Evolutionary conservation across 2,113 vertebrate genomes (phyloP), one percentile per base, ranked within the genome.

Genomic region (Macrotis lagotis): DNA sequence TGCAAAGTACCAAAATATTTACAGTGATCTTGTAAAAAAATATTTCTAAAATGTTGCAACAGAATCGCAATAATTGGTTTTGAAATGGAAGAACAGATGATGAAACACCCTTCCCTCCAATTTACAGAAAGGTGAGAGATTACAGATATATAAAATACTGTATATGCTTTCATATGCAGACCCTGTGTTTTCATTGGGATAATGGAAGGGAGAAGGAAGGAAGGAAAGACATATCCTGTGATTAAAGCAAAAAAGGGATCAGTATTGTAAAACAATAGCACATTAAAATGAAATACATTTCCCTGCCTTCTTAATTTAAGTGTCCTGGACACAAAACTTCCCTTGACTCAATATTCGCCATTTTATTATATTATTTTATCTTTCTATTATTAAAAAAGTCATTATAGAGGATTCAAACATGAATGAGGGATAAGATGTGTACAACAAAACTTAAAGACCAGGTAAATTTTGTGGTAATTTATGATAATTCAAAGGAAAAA

Each of bases 331-430:
- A 83, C 37, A 83, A n/a, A 44, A 83, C n/a, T 83, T 44, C 66
- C 19, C 66, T 49, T 92, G 74, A 28, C 28, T 90, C 28, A 37
- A 94, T 49, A 19, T 92, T 94, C 89, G 93, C 19, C 88, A 90
- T 74, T 37, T 66, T 59, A 59, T 11, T 59, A 59, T 31, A 31
- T n/a, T n/a, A n/a, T n/a, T n/a, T n/a, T n/a, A n/a, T n/a, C n/a
- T n/a, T n/a, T n/a, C n/a, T 11, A 59, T 3, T 59, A 48, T 9
- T 48, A 3, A 9, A 91, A 92, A 83, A 92, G 8, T 2, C 51
- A 89, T 94, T 48, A 89, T 93, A 26, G 89, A 92, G n/a, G n/a
- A 44, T 83, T 83, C 19, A 44, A 83, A 2, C 7, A 8, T 19
- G 31, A 74, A 74, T 44, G 37, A 66, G 66, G n/a, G 16, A 83